Evolutionary conservation across 2,797 vertebrate genomes (phyloP), one percentile per base, ranked within the genome.

Genomic region (Diplodus sargus): DNA sequence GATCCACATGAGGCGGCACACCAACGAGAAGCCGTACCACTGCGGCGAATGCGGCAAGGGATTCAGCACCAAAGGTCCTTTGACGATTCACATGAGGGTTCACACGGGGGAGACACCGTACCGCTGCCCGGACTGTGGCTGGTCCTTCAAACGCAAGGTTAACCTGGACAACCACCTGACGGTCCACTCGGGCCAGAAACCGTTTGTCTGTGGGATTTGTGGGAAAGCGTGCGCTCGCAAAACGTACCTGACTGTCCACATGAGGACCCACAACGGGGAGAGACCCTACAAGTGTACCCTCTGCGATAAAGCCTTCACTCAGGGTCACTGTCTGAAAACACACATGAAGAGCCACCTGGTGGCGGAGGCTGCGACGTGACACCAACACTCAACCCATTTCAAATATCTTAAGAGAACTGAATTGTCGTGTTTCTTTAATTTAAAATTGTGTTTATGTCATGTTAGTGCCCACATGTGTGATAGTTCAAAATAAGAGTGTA

Each of bases 261-360:
- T 92, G 83, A 87, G 91, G 63, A 92, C 89, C 0, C 90, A 93
- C 87, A 92, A 83, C 1, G 89, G 91, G 0, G 91, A 93, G 85
- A 81, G 86, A 30, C 91, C 91, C 0, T 93, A 91, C 83, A 78
- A 85, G 39, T 92, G 91, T 14, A 2, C 22, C 2, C 11, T 82
- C 15, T 92, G 91, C 1, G 86, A 87, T 17, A 89, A 90, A 25
- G 88, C 74, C 13, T 93, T 92, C 47, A 92, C 91, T 0, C 90
- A 91, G 84, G 87, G 91, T 42, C 91, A 91, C 74, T 87, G 90
- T 52, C 83, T 93, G 81, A 93, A 93, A 12, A 89, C 85, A 0
- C 90, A 92, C 87, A 86, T 88, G 87, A 92, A 70, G 82, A 90
- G 85, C 60, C 92, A 92, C 23, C 61, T 18, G 45, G 51, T 0